phyloP scores from a whole-genome alignment of 2,797 vertebrate species.

The Dromococcyx pavoninus region DNA sequence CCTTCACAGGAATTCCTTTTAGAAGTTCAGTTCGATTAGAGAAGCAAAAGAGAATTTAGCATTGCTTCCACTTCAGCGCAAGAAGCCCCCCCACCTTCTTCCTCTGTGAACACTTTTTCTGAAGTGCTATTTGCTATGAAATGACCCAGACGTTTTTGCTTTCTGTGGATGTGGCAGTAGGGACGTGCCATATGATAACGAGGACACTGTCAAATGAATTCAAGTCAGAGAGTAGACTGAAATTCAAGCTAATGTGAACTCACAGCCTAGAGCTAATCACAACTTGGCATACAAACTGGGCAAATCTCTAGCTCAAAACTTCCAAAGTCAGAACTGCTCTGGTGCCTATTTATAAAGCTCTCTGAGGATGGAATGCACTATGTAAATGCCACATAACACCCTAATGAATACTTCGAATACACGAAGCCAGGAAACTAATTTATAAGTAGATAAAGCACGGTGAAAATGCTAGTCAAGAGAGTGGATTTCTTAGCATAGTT shows the following conservation, averaged over 20 bases:
- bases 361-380: background rate
- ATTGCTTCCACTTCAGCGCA: background rate
- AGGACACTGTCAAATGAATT: background rate
- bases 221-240: background rate
- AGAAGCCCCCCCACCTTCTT: background rate
- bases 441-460: background rate
- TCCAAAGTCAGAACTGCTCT: background rate
- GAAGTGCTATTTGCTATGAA: background rate
- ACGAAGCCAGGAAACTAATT: constrained; percentile 46
- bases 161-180: background rate
- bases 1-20: background rate
- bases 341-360: background rate
- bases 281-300: background rate
- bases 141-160: background rate
- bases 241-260: background rate
- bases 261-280: background rate
- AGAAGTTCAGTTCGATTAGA: background rate
- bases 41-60: background rate
- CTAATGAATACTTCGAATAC: constrained; percentile 28
- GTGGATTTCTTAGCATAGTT: background rate
- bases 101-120: background rate
- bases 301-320: background rate
- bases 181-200: background rate
- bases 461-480: constrained; percentile 18
- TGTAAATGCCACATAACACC: background rate